phyloP scores from a whole-genome alignment of 2,888 invertebrate genomes.

The Eupithecia inturbata region DNA sequence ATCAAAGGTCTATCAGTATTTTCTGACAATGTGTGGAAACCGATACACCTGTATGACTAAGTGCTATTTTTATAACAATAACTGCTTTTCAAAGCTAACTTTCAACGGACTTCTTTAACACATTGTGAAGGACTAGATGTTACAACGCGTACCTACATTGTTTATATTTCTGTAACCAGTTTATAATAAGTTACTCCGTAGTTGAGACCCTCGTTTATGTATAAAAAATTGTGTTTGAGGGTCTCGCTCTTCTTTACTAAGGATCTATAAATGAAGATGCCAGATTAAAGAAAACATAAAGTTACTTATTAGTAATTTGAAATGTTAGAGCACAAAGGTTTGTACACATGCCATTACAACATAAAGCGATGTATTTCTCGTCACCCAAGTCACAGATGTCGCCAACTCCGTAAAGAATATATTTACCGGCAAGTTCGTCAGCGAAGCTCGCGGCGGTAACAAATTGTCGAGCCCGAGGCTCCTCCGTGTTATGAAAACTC shows the following conservation, averaged over 20 bases:
- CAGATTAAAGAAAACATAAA: background rate
- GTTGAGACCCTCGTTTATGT: too few species aligned
- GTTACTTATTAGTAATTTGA: background rate
- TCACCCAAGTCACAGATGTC: constrained; percentile 44
- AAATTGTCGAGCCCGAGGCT: constrained; percentile 78
- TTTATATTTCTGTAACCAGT: too few species aligned
- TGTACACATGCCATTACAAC: constrained; percentile 9
- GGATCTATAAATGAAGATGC: background rate
- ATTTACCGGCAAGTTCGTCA: constrained; percentile 71
- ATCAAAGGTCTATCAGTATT: background rate
- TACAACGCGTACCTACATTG: background rate
- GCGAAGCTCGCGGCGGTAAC: constrained; percentile 66
- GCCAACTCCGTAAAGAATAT: constrained; percentile 62
- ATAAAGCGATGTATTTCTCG: constrained; percentile 16
- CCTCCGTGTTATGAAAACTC: constrained; percentile 76
- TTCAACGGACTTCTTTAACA: background rate
- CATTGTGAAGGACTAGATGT: background rate
- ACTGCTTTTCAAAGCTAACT: background rate
- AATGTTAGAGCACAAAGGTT: background rate
- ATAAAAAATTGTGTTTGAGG: too few species aligned
- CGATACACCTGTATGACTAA: background rate
- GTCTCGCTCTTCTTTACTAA: background rate
- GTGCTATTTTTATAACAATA: background rate
- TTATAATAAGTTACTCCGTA: too few species aligned
- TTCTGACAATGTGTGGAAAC: background rate